Evolutionary conservation across 2,797 vertebrate genomes (phyloP).

Genomic region (Peromyscus attwateri): DNA sequence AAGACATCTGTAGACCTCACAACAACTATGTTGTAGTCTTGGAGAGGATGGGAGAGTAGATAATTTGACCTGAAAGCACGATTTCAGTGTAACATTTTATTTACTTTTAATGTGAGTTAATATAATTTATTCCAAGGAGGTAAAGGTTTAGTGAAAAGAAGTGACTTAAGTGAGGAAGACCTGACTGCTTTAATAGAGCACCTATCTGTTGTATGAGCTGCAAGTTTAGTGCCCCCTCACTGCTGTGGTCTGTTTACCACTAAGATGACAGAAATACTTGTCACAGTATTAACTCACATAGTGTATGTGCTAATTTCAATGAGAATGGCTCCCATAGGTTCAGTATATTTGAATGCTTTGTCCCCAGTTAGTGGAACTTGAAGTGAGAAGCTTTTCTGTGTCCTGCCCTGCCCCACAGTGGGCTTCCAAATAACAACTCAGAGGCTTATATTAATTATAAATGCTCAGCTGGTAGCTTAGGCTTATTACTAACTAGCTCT

Average conservation of each 20-base stretch:
- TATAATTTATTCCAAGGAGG: neutral
- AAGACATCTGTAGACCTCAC: neutral
- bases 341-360: neutral
- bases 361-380: neutral
- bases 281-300: neutral
- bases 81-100: neutral
- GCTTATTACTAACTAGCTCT: too few species aligned
- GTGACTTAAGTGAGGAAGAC: neutral
- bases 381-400: too few species aligned
- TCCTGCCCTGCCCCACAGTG: too few species aligned
- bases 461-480: too few species aligned
- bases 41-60: constrained; percentile 18
- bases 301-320: neutral
- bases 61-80: neutral
- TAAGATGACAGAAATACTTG: neutral
- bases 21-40: neutral
- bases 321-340: neutral
- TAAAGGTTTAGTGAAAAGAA: constrained; percentile 22
- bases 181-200: neutral
- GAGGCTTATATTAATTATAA: too few species aligned
- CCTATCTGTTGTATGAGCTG: neutral
- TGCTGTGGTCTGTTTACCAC: neutral
- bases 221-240: neutral
- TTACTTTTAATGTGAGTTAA: constrained; percentile 43
- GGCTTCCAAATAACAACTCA: too few species aligned